Base-by-base conservation (phyloP, 2,113 vertebrate species). In the Noctilio leporinus region DNA sequence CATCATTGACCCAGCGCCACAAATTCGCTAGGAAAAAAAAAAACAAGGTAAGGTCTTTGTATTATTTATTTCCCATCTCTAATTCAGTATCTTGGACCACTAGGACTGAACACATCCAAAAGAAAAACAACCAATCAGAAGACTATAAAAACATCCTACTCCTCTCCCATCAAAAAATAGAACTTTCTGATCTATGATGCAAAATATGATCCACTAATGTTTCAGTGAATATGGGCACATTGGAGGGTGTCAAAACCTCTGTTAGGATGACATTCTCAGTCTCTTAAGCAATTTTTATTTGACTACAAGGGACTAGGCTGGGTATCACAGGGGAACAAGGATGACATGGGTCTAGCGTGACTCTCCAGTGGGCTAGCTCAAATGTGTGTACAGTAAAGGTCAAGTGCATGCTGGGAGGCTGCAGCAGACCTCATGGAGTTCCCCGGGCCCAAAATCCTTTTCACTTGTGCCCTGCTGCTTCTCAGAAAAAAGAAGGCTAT, bases 1-100 rank as follows among this genome's bases (percentile, higher is more conserved):
- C 95, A 82, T 98, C 98, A 4, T 98, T 98, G 95, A 97, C 93
- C 98, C 98, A 99, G 45, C 96, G 98, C 96, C 98, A 98, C 95
- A 98, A 94, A 92, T 98, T 96, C 95, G 97, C 98, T 99, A 94
- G 38, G n/a, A n/a, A 97, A 96, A 78, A 95, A 97, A 77, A 97
- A 96, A 94, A 78, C n/a, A 95, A 78, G 51, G 45, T 40, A 73
- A 96, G 57, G 57, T 12, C 53, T 70, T 75, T 17, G 19, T 35
- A 33, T 69, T 35, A 77, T 19, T 19, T 49, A 80, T 62, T 73
- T 53, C 53, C 28, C 24, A 11, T 55, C 47, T 84, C n/a, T 59
- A 77, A 89, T 73, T 43, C 53, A 69, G 33, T 28, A 62, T 77
- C 30, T 57, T 0, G 35, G 35, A 62, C 53, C 16, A 65, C 59